Percentiles rank a stretch among this genome's conserved stretches.
These are phyloP conservation scores for Tinamus guttatus DNA, from an alignment of 2,113 vertebrate species.

Conservation along the genomic window DNA sequence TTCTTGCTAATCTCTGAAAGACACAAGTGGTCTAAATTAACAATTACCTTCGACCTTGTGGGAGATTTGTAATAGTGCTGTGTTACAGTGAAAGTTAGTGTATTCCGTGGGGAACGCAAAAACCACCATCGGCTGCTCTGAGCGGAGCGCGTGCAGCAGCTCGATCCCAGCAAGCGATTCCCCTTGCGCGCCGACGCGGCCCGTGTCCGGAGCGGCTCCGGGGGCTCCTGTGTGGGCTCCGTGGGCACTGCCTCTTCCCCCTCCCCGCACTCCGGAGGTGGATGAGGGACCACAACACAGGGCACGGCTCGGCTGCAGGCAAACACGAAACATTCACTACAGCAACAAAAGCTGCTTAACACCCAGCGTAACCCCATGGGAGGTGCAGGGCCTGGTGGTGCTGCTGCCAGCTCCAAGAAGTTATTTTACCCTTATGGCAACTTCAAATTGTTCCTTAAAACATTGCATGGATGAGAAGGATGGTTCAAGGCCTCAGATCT, in stretches of 20 bases:
- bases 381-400: accelerated
- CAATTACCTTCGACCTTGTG: constrained; percentile 35
- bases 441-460: neutral
- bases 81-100: neutral
- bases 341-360: neutral
- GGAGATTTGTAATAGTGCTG: neutral
- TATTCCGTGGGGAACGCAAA: neutral
- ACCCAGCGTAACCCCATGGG: neutral
- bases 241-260: accelerated
- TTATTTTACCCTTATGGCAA: neutral
- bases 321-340: accelerated
- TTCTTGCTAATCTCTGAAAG: neutral
- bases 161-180: neutral
- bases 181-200: neutral
- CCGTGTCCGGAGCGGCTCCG: too few relatives aligned
- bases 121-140: neutral
- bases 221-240: too few relatives aligned
- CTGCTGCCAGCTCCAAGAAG: neutral
- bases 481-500: neutral
- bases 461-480: neutral
- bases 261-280: neutral
- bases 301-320: accelerated
- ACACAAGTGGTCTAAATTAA: constrained; percentile 37
- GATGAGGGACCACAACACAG: too few relatives aligned
- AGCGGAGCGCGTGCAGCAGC: neutral